Percentiles rank a stretch among this genome's conserved stretches.
Evolutionary conservation across 2,113 vertebrate species (phyloP).

Genomic region (Muntiacus reevesi): DNA sequence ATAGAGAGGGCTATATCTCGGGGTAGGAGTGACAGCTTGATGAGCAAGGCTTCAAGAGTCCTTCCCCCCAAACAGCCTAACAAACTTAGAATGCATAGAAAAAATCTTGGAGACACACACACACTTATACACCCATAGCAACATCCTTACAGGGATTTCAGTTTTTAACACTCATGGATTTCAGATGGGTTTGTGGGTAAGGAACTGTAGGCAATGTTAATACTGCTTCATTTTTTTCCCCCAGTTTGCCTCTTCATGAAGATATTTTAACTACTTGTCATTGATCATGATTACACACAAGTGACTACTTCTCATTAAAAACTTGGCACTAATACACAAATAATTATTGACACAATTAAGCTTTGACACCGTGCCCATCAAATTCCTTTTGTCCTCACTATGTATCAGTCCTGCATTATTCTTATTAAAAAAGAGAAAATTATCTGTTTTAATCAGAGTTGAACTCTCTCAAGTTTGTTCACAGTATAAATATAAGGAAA

Average conservation of each 20-base stretch:
- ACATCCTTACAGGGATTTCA: background rate
- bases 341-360: conserved; percentile 75
- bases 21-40: background rate
- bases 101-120: background rate
- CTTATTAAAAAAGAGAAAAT: conserved; percentile 57
- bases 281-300: conserved; percentile 69
- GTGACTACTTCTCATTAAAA: conserved; percentile 70
- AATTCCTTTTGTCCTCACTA: conserved; percentile 59
- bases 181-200: background rate
- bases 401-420: conserved; percentile 39
- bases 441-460: conserved; percentile 68
- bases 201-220: background rate
- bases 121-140: background rate
- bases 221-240: background rate
- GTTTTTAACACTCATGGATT: background rate
- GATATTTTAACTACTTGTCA: conserved; percentile 67
- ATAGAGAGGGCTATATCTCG: background rate
- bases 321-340: conserved; percentile 71
- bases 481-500: conserved; percentile 66
- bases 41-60: background rate
- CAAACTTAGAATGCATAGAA: background rate
- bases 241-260: conserved; percentile 38
- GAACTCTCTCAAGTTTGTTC: conserved; percentile 66
- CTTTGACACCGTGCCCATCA: conserved; percentile 63
- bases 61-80: background rate